A percentile compares a stretch with the other conserved stretches of the same genome.
These are phyloP conservation scores for Andrena minutula DNA, from an alignment of 2,888 invertebrate species.

Conservation along the genomic window DNA sequence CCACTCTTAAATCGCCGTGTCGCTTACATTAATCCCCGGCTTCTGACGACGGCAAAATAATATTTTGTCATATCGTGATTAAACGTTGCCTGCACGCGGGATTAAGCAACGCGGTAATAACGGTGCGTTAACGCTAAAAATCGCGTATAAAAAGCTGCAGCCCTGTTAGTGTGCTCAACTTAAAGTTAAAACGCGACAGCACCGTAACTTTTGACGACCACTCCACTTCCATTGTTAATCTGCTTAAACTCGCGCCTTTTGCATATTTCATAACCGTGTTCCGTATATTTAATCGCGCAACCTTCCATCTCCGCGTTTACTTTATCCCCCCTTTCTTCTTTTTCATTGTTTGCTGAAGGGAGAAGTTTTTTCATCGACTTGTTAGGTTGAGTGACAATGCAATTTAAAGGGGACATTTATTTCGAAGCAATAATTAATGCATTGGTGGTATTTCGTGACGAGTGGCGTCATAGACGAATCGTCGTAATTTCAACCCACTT, in stretches of 20 bases:
- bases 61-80: not conserved
- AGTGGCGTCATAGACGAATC: too few species aligned
- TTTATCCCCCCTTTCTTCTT: too few species aligned
- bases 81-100: not conserved
- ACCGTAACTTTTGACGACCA: constrained; percentile 4
- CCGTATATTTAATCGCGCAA: constrained; percentile 18
- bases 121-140: constrained; percentile 7
- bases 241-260: constrained; percentile 21
- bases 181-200: constrained; percentile 16
- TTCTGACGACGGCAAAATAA: constrained; percentile 17
- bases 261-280: not conserved
- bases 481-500: too few species aligned
- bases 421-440: too few species aligned
- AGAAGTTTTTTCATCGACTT: too few species aligned
- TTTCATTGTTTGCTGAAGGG: too few species aligned
- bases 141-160: not conserved
- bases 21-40: constrained; percentile 24
- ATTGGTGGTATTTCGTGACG: too few species aligned
- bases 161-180: not conserved
- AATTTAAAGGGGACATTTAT: too few species aligned
- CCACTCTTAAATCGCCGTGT: constrained; percentile 13
- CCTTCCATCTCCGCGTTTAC: not conserved
- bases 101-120: constrained; percentile 25
- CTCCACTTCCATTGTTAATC: constrained; percentile 2
- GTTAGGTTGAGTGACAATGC: too few species aligned